Evolutionary conservation across 2,888 invertebrate genomes (phyloP).

Genomic region (Tolmerus cingulatus): DNA sequence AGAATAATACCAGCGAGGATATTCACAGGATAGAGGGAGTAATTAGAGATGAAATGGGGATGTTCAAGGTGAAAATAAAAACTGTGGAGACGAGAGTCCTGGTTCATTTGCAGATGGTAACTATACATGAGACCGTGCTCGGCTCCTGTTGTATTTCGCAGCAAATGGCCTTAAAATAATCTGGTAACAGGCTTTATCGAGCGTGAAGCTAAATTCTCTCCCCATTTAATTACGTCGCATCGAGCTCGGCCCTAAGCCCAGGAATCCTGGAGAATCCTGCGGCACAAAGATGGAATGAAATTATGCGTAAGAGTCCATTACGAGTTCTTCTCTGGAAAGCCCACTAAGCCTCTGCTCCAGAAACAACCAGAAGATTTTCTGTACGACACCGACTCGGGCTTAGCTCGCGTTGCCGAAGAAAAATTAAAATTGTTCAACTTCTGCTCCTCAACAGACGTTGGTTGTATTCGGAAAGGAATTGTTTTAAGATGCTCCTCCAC

Average conservation of each 20-base stretch:
- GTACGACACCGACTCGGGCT: not conserved
- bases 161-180: constrained; percentile 20
- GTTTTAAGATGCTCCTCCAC: not conserved
- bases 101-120: not conserved
- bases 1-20: not conserved
- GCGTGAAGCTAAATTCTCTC: constrained; percentile 21
- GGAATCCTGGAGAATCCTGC: not conserved
- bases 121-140: not conserved
- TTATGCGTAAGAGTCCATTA: constrained; percentile 26
- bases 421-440: not conserved
- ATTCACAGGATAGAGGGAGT: not conserved
- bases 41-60: not conserved
- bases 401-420: not conserved
- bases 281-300: constrained; percentile 22
- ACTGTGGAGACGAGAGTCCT: not conserved
- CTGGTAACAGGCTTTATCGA: constrained; percentile 25
- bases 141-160: not conserved
- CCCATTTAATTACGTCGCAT: constrained; percentile 12
- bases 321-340: not conserved
- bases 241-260: not conserved
- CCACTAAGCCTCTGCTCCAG: not conserved
- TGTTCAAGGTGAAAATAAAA: not conserved
- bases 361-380: not conserved
- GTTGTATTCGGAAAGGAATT: not conserved
- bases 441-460: not conserved